Percentiles rank a stretch among this genome's conserved stretches.
Evolutionary conservation across 2,113 vertebrate genomes (phyloP).

Genomic region (Ceyx cyanopectus): DNA sequence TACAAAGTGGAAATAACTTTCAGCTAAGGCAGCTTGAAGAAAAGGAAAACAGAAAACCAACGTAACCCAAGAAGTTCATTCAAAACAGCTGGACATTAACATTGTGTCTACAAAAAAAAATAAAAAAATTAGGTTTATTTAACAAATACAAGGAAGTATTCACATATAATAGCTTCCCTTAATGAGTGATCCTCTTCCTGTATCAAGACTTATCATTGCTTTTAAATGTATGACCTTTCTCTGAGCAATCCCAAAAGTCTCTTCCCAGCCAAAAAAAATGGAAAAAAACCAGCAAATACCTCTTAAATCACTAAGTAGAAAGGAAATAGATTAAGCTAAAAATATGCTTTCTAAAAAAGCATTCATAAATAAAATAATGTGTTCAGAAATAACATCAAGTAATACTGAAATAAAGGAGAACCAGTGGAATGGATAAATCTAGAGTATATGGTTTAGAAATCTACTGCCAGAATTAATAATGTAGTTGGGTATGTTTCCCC

Average conservation of each 20-base stretch:
- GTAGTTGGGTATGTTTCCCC: not conserved
- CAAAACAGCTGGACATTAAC: not conserved
- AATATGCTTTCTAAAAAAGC: not conserved
- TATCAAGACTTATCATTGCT: not conserved
- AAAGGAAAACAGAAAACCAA: not conserved
- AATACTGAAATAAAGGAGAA: not conserved
- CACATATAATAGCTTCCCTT: not conserved
- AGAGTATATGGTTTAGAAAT: not conserved
- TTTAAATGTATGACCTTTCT: constrained; percentile 15
- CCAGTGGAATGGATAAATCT: not conserved
- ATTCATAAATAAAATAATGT: not conserved
- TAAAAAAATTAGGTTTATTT: not conserved
- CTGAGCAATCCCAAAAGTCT: not conserved
- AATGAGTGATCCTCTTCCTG: not conserved
- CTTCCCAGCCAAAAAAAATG: not conserved
- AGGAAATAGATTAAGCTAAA: not conserved
- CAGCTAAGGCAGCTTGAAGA: not conserved
- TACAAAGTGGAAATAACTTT: not conserved
- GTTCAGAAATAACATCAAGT: not conserved
- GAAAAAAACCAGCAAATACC: not conserved
- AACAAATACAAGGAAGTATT: constrained; percentile 4
- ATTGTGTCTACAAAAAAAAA: not conserved
- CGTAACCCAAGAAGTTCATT: not conserved
- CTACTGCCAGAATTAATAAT: not conserved
- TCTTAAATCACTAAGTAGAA: not conserved